A percentile compares a stretch with the other conserved stretches of the same genome.
Conservation (phyloP, 2,888 invertebrate genomes). For the Papilio gigon region DNA sequence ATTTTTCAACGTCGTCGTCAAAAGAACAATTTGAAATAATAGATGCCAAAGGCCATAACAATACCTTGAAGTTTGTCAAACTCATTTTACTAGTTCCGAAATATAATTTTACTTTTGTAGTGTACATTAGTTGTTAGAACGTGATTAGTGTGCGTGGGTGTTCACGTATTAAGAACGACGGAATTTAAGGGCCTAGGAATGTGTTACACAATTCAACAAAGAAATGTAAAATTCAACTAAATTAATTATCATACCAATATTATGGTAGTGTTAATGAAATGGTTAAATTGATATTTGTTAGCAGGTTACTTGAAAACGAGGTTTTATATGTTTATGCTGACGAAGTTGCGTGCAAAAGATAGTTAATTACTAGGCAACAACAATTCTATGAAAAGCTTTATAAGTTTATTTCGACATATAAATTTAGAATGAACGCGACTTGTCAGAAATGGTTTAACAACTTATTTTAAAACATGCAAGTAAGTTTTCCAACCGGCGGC, state of each 20-base stretch:
- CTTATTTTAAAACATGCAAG: conserved; percentile 8
- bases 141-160: not conserved
- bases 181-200: not conserved
- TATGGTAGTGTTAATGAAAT: too few species aligned
- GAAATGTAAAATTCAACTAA: not conserved
- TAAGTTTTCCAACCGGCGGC: conserved; percentile 13
- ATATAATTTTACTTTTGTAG: not conserved
- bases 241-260: too few species aligned
- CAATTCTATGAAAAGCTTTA: too few species aligned
- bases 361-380: too few species aligned
- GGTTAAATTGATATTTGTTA: too few species aligned
- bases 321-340: too few species aligned
- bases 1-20: conserved; percentile 4
- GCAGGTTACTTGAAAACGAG: too few species aligned
- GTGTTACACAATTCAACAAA: not conserved
- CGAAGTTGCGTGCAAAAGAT: too few species aligned
- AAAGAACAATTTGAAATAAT: not conserved
- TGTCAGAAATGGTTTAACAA: not conserved
- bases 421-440: not conserved
- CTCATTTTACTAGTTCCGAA: not conserved
- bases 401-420: too few species aligned
- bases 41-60: not conserved
- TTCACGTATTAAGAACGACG: not conserved
- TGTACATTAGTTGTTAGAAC: not conserved
- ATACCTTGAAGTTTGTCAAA: conserved; percentile 1